phyloP scores from a whole-genome alignment of 2,797 vertebrate genomes.

The Psittacula derbiana region DNA sequence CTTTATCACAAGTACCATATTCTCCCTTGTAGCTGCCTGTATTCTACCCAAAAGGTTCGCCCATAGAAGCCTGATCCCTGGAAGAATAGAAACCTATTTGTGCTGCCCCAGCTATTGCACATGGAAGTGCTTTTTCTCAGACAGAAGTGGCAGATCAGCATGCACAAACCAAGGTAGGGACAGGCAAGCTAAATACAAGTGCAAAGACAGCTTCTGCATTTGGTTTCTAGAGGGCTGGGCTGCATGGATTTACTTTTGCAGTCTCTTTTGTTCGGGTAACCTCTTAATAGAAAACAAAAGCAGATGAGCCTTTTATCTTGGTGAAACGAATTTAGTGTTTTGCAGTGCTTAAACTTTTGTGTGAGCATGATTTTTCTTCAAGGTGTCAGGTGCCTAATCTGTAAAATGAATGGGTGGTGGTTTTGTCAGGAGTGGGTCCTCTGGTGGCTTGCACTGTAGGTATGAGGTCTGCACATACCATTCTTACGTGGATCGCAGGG shows the following conservation, averaged over 20 bases:
- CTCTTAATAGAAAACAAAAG: neutral
- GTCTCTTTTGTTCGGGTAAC: neutral
- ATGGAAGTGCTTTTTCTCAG: neutral
- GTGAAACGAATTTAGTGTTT: neutral
- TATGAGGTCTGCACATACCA: conserved; percentile 46
- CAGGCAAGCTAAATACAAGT: neutral
- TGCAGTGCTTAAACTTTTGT: neutral
- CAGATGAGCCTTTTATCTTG: neutral
- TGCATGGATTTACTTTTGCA: neutral
- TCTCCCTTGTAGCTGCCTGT: neutral
- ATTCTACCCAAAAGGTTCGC: neutral
- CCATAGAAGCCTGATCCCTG: neutral
- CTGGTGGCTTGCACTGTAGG: conserved; percentile 61
- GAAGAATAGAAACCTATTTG: neutral
- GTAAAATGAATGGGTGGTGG: conserved; percentile 44
- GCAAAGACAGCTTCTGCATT: neutral
- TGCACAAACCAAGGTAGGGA: neutral
- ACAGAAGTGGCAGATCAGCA: neutral
- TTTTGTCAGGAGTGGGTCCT: conserved; percentile 46
- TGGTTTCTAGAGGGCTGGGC: neutral
- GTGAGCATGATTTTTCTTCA: neutral
- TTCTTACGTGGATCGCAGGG: conserved; percentile 53
- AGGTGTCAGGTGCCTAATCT: conserved; percentile 22
- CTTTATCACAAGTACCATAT: neutral
- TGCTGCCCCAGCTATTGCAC: neutral